Conservation (phyloP, 2,797 vertebrate species). For the Odontamblyopus lacepedii region DNA sequence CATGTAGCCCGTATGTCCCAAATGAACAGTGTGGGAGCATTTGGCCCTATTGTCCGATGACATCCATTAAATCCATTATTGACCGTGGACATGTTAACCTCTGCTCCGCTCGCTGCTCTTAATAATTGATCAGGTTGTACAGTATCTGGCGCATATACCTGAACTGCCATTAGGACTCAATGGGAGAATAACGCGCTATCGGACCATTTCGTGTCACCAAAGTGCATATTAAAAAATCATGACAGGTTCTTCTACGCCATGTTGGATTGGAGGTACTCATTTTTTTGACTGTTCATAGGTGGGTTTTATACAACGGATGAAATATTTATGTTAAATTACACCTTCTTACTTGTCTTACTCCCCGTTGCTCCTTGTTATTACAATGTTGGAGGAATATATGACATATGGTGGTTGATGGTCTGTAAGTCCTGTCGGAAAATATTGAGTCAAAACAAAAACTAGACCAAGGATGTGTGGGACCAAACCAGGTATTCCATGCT, state of each 20-base stretch:
- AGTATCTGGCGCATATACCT: conserved; percentile 25
- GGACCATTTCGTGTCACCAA: conserved; percentile 61
- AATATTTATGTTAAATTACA: not conserved
- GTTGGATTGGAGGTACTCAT: conserved; percentile 57
- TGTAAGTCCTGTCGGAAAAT: not conserved
- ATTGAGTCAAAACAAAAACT: not conserved
- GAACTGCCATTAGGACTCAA: conserved; percentile 31
- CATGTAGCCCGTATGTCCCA: not conserved
- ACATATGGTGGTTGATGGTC: not conserved
- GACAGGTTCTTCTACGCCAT: conserved; percentile 62
- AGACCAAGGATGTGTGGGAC: not conserved
- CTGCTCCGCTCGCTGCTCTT: conserved; percentile 40
- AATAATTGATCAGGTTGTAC: conserved; percentile 46
- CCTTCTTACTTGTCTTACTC: not conserved
- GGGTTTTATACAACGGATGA: not conserved
- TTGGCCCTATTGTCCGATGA: conserved; percentile 48
- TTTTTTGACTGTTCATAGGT: conserved; percentile 66
- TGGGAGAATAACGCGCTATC: conserved; percentile 45
- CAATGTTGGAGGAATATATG: not conserved
- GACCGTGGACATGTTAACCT: conserved; percentile 21
- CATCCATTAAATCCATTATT: conserved; percentile 12
- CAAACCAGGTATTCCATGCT: not conserved
- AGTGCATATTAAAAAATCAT: conserved; percentile 60
- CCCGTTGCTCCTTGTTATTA: not conserved
- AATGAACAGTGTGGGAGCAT: conserved; percentile 2